These are phyloP conservation scores for Abrostola tripartita DNA, from an alignment of 2,888 invertebrate species.

Conservation along the genomic window DNA sequence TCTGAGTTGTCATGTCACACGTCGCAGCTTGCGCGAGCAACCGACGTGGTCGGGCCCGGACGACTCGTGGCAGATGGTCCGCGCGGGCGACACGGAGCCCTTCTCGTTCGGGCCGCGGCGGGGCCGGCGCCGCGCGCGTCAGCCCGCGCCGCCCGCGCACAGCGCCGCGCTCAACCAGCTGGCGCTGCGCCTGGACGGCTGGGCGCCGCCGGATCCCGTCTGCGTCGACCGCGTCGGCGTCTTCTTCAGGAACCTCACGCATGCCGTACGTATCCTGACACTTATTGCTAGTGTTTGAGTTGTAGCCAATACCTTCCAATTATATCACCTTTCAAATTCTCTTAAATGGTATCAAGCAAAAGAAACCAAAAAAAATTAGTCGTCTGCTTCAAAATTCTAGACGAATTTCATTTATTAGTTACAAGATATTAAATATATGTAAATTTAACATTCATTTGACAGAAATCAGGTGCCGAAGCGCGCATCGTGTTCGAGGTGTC, in stretches of 20 bases:
- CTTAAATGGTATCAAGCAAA: too few species aligned
- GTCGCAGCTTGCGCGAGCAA: slow-evolving; percentile 65
- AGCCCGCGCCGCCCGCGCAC: slow-evolving; percentile 90
- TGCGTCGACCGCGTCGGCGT: slow-evolving; percentile 98
- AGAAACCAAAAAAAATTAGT: too few species aligned
- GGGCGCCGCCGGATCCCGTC: slow-evolving; percentile 95
- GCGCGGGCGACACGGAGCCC: slow-evolving; percentile 93
- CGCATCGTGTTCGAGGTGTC: slow-evolving; percentile 97
- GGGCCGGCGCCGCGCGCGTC: slow-evolving; percentile 86
- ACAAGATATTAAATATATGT: neutral
- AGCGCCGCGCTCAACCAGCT: slow-evolving; percentile 95
- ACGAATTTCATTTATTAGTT: too few species aligned
- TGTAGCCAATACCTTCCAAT: too few species aligned
- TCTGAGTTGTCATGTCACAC: neutral
- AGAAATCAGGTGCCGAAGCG: slow-evolving; percentile 88
- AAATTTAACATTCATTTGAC: slow-evolving; percentile 9
- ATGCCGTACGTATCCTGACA: slow-evolving; percentile 60
- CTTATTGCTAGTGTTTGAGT: too few species aligned
- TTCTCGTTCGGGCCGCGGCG: slow-evolving; percentile 95
- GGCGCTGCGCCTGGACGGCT: slow-evolving; percentile 96
- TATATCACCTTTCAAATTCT: too few species aligned
- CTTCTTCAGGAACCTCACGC: slow-evolving; percentile 92
- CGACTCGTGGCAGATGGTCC: slow-evolving; percentile 90
- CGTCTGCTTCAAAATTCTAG: too few species aligned
- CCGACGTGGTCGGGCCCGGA: slow-evolving; percentile 74